These are phyloP conservation scores for Drosophila tristis DNA, from an alignment of 1,140 invertebrate genomes.

Conservation along the genomic window DNA sequence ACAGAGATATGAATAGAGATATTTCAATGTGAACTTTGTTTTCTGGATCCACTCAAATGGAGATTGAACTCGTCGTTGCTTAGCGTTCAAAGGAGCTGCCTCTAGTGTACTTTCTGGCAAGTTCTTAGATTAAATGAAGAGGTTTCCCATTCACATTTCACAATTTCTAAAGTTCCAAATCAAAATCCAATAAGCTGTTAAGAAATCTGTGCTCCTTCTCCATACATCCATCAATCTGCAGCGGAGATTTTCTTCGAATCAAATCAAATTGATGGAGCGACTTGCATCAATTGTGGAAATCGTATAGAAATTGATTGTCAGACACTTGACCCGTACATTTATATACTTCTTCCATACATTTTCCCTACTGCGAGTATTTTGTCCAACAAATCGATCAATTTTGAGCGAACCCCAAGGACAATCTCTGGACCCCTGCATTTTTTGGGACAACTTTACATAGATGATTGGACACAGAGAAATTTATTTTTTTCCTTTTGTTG, in stretches of 20 bases:
- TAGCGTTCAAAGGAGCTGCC: too few species aligned
- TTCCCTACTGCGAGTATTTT: background rate
- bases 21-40: constrained; percentile 21
- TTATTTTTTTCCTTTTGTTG: constrained; percentile 17
- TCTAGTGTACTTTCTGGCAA: too few species aligned
- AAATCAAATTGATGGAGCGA: constrained; percentile 38
- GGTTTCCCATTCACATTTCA: too few species aligned
- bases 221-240: too few species aligned
- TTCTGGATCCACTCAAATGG: constrained; percentile 8
- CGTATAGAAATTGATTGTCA: constrained; percentile 51
- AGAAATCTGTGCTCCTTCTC: too few species aligned
- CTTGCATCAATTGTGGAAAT: constrained; percentile 39
- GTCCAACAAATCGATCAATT: constrained; percentile 60
- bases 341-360: constrained; percentile 30
- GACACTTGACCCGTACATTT: constrained; percentile 38
- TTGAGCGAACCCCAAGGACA: constrained; percentile 47
- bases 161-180: too few species aligned
- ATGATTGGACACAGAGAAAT: constrained; percentile 58
- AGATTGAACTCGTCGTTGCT: too few species aligned
- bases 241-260: constrained; percentile 4
- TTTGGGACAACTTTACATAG: constrained; percentile 57
- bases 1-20: too few species aligned
- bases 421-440: constrained; percentile 41
- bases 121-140: too few species aligned
- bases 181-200: too few species aligned